A percentile compares a stretch with the other conserved stretches of the same genome.
Evolutionary conservation across 2,797 vertebrate species (phyloP).

Genomic region (Pempheris klunzingeri): DNA sequence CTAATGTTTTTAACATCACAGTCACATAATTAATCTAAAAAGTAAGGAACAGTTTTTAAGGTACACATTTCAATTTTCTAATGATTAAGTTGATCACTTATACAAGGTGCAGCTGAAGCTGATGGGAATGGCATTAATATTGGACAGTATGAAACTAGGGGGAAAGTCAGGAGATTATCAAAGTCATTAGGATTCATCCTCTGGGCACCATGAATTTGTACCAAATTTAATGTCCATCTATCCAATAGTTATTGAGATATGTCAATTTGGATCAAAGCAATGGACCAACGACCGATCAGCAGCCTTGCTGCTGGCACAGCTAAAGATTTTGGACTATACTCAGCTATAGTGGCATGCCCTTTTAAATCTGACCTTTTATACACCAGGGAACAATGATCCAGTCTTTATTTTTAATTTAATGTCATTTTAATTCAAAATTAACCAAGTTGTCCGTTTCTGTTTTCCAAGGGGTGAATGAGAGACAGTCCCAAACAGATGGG

Average conservation of each 20-base stretch:
- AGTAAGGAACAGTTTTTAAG: too few species aligned
- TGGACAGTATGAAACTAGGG: too few species aligned
- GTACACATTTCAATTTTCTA: too few species aligned
- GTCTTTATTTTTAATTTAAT: neutral
- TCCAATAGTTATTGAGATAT: neutral
- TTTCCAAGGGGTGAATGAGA: conserved; percentile 74
- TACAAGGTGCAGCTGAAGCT: neutral
- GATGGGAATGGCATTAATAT: neutral
- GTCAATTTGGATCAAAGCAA: neutral
- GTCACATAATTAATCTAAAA: too few species aligned
- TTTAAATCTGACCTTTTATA: neutral
- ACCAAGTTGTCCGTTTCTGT: conserved; percentile 38
- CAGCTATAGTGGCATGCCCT: neutral
- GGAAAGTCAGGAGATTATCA: neutral
- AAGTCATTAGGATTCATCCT: neutral
- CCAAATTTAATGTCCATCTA: neutral
- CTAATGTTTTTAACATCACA: too few species aligned
- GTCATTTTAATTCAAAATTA: conserved; percentile 19
- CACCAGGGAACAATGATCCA: neutral
- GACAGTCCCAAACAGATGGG: conserved; percentile 75
- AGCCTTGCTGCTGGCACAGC: neutral
- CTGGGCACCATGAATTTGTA: neutral
- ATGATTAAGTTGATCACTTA: too few species aligned
- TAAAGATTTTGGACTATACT: neutral
- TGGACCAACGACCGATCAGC: too few species aligned